These are phyloP conservation scores for Gallinago media DNA, from an alignment of 2,113 vertebrate genomes.

Conservation along the genomic window DNA sequence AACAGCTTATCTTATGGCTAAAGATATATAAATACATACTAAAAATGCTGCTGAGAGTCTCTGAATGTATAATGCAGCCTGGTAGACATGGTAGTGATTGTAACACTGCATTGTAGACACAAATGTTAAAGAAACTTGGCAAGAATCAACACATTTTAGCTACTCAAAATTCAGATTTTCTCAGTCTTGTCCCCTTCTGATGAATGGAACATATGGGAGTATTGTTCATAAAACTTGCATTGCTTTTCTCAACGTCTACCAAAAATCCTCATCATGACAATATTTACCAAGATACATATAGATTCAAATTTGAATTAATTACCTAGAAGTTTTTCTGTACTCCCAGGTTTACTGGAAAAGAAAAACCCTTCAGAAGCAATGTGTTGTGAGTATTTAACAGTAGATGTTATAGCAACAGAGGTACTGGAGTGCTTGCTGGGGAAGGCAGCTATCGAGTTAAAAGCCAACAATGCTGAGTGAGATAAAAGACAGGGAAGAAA, in stretches of 20 bases:
- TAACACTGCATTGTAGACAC: conserved; percentile 64
- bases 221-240: conserved; percentile 68
- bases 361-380: conserved; percentile 1
- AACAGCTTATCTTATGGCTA: conserved; percentile 70
- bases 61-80: conserved; percentile 62
- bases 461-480: conserved; percentile 24
- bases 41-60: conserved; percentile 66
- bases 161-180: conserved; percentile 71
- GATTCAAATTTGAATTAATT: conserved; percentile 69
- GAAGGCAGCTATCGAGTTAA: conserved; percentile 47
- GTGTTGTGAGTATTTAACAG: conserved; percentile 43
- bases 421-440: conserved; percentile 16
- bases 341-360: conserved; percentile 52
- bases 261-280: conserved; percentile 64
- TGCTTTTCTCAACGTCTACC: conserved; percentile 66
- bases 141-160: conserved; percentile 54
- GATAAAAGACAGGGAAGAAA: conserved; percentile 46
- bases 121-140: conserved; percentile 71
- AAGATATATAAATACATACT: conserved; percentile 73
- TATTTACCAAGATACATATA: conserved; percentile 66
- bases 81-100: conserved; percentile 67
- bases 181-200: conserved; percentile 68
- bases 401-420: conserved; percentile 57
- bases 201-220: conserved; percentile 74
- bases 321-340: conserved; percentile 45